A percentile compares a stretch with the other conserved stretches of the same genome.
Evolutionary conservation across 2,888 invertebrate species (phyloP).

Genomic region (Entomobrya multifasciata): DNA sequence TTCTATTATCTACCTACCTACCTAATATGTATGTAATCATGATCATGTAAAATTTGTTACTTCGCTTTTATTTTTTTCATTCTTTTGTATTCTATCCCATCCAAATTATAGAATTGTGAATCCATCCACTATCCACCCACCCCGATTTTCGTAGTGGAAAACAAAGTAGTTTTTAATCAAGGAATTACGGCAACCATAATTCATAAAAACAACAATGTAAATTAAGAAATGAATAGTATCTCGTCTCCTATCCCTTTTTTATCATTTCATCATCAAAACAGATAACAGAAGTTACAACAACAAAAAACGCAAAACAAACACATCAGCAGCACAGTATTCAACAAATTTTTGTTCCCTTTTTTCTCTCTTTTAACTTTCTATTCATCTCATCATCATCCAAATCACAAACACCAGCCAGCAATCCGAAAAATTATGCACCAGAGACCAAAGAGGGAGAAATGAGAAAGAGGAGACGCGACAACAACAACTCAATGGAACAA

Average conservation of each 20-base stretch:
- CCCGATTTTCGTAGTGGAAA: constrained; percentile 10
- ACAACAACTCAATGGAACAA: not conserved
- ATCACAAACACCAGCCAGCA: not conserved
- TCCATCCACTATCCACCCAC: no score
- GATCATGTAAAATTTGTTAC: no score
- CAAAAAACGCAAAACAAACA: not conserved
- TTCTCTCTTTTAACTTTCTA: no score
- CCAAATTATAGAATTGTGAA: no score
- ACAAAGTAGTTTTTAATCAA: constrained; percentile 35
- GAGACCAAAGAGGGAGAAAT: not conserved
- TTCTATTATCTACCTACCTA: not conserved
- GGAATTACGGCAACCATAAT: constrained; percentile 44
- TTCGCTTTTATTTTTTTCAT: no score
- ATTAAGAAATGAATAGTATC: constrained; percentile 57
- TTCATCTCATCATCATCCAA: not conserved
- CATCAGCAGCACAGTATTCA: not conserved
- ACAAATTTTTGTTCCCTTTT: not conserved
- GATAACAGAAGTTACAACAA: not conserved
- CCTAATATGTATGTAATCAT: no score
- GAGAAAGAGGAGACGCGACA: not conserved
- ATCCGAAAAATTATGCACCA: not conserved
- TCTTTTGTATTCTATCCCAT: no score
- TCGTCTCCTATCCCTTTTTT: not conserved
- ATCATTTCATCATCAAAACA: not conserved
- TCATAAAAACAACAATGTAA: constrained; percentile 51